A percentile compares a stretch with the other conserved stretches of the same genome.
Evolutionary conservation across 2,888 invertebrate species (phyloP).

Genomic region (Lacanobia wlatinum): DNA sequence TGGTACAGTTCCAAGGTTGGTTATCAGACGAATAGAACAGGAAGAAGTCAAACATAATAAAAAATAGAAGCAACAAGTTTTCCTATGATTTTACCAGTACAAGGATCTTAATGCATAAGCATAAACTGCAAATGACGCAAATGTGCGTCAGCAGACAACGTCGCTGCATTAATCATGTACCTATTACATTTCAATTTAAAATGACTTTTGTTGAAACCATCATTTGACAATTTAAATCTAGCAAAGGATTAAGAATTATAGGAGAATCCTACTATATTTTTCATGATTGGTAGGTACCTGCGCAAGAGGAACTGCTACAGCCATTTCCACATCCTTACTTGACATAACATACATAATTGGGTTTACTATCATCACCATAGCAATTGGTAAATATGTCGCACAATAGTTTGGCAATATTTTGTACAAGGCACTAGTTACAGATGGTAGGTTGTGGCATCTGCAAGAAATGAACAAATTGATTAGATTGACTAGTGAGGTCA

Average conservation of each 20-base stretch:
- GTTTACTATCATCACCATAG: constrained; percentile 94
- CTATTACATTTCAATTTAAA: constrained; percentile 22
- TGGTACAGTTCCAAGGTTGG: constrained; percentile 4
- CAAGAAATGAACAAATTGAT: constrained; percentile 66
- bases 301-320: constrained; percentile 88
- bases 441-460: constrained; percentile 93
- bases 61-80: constrained; percentile 29
- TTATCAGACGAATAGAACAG: constrained; percentile 9
- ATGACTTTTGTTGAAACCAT: not conserved
- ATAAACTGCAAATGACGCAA: constrained; percentile 10
- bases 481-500: constrained; percentile 12
- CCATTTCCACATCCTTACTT: constrained; percentile 92
- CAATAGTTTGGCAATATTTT: constrained; percentile 94
- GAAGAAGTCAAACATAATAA: constrained; percentile 2
- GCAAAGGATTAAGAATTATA: too few species aligned
- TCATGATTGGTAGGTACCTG: constrained; percentile 77
- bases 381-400: constrained; percentile 94
- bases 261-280: not conserved
- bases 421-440: constrained; percentile 88
- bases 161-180: constrained; percentile 2
- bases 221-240: not conserved
- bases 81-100: not conserved
- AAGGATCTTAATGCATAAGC: not conserved
- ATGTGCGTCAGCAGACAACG: constrained; percentile 7
- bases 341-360: constrained; percentile 93